Evolutionary conservation across 2,888 invertebrate genomes (phyloP), one percentile per base, ranked within the genome.

Genomic region (Clepsis dumicolana): DNA sequence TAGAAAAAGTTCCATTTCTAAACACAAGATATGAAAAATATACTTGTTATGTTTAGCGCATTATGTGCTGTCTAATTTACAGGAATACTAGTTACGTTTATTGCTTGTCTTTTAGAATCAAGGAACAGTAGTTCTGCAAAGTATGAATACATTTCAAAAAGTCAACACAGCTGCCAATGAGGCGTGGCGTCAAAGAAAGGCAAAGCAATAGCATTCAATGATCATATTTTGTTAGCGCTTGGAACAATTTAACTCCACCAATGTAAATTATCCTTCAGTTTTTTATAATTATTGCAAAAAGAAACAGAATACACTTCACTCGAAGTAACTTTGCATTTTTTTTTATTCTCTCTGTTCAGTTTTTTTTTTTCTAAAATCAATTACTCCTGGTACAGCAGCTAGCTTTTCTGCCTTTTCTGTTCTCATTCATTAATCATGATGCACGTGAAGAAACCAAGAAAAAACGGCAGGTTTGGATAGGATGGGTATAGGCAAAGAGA

Each of bases 1-100:
- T 77, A 89, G 77, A 82, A 88, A 70, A 64, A 85, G 70, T 77
- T 85, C 78, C 89, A 89, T 89, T 74, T 77, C 79, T 67, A 72
- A 73, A 64, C 68, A 67, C 73, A 65, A 64, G 21, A n/a, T 48
- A 61, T 27, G 65, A 65, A 56, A 72, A 59, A 56, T 4, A 68
- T 14, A 21, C n/a, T 12, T 50, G n/a, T 59, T 25, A 21, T 32
- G 25, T 21, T 67, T 72, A 77, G 64, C 56, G 71, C 75, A 77
- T 79, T 18, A 29, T 74, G 38, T 21, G 4, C 29, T 18, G n/a
- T 18, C 25, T 38, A 56, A n/a, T 50, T n/a, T 53, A 29, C 29
- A 62, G 56, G 25, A 44, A 12, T 52, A 52, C 24, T 44, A 32
- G 29, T 62, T 29, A 29, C 25, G n/a, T 44, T 64, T 41, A 24